These are phyloP conservation scores for Bathybates hornii DNA, from an alignment of 2,113 vertebrate species.

Conservation along the genomic window DNA sequence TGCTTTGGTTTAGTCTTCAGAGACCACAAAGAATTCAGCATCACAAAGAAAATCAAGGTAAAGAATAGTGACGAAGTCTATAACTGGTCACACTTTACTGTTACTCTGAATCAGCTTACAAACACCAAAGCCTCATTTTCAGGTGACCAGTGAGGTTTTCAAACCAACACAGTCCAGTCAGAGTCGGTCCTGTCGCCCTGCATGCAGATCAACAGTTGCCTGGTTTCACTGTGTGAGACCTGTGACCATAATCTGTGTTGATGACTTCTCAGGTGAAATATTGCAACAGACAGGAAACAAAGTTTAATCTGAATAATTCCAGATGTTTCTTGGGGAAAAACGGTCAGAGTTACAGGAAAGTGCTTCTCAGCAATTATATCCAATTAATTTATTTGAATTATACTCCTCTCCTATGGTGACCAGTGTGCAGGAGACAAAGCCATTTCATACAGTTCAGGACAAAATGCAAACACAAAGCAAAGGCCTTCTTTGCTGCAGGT, in stretches of 20 bases:
- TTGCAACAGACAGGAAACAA: background rate
- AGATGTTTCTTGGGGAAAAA: background rate
- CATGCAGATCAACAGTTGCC: fast-evolving
- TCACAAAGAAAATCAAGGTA: background rate
- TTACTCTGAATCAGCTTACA: background rate
- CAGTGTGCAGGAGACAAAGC: background rate
- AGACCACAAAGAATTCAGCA: background rate
- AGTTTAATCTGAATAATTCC: background rate
- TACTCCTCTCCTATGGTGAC: background rate
- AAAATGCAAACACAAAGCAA: background rate
- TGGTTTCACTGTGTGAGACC: background rate
- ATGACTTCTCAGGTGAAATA: background rate
- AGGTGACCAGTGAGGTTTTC: background rate
- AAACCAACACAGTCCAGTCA: background rate
- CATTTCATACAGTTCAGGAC: background rate
- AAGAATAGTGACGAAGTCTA: background rate
- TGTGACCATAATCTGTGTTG: background rate
- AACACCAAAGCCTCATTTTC: background rate
- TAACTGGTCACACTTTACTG: background rate
- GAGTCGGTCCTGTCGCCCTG: background rate
- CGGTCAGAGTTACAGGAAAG: background rate
- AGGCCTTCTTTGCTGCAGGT: background rate
- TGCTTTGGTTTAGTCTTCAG: background rate
- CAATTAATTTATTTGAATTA: background rate
- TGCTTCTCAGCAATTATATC: background rate